phyloP scores from a whole-genome alignment of 2,113 vertebrate species.

The Smithornis capensis region DNA sequence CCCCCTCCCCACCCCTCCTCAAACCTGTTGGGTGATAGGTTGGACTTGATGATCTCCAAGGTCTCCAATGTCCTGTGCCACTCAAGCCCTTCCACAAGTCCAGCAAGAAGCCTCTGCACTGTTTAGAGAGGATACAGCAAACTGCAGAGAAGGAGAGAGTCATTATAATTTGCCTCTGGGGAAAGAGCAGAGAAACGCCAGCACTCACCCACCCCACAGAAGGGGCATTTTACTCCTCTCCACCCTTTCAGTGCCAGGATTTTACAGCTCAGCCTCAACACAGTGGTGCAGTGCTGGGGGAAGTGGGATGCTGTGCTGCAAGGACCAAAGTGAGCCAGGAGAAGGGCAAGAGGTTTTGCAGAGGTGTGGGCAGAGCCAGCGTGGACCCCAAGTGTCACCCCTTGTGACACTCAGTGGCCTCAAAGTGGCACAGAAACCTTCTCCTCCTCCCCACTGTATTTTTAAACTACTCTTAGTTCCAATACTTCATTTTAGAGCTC shows the following conservation, averaged over 20 bases:
- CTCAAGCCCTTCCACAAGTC: not conserved
- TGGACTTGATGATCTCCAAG: no score
- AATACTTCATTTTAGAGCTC: not conserved
- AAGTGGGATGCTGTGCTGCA: not conserved
- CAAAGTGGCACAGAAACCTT: not conserved
- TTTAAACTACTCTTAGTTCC: not conserved
- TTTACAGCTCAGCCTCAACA: not conserved
- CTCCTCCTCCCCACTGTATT: not conserved
- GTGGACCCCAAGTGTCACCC: not conserved
- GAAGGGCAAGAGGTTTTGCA: not conserved
- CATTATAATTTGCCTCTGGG: accelerated
- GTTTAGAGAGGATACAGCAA: not conserved
- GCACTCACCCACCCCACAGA: accelerated
- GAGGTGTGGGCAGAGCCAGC: no score
- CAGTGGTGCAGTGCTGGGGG: accelerated
- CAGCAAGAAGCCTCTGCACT: not conserved
- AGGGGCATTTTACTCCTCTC: not conserved
- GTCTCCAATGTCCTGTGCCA: not conserved
- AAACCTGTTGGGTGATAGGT: no score
- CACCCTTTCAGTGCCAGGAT: not conserved
- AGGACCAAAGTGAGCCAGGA: not conserved
- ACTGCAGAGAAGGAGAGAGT: not conserved
- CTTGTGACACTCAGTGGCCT: not conserved
- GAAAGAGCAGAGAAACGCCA: not conserved
- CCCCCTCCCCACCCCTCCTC: accelerated